Base-by-base conservation (phyloP, 2,113 vertebrate species). In the Xiphophorus hellerii region DNA sequence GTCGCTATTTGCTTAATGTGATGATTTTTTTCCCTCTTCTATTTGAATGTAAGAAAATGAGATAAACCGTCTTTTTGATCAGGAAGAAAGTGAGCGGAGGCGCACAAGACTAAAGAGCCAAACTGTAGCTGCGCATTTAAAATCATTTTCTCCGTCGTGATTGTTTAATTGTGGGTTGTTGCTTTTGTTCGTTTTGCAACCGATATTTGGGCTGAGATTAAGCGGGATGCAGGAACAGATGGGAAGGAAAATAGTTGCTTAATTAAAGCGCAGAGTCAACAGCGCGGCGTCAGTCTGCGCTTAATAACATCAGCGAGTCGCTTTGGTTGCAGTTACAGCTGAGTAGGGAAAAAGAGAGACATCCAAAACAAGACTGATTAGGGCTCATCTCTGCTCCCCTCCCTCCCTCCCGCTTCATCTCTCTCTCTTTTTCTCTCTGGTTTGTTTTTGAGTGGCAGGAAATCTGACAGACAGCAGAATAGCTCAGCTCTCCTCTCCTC, bases 191-290 rank as follows among this genome's bases (percentile, higher is more conserved):
- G 4, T 51, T 51, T 51, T 51, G 48, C 48, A 51, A 51, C 48
- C 48, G 25, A 58, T 58, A n/a, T 42, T 37, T 44, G 64, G 76
- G 1, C 61, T 37, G 62, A 77, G 69, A 15, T 44, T 30, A 74
- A 72, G 84, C 35, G 73, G 73, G 76, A 79, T 84, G 81, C 77
- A 66, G 80, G 60, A 93, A 92, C 92, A 93, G 92, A 93, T 93
- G 92, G 91, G 87, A 85, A 79, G 83, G 76, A 65, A 90, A 91
- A 90, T 85, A 87, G 85, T 87, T 77, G 25, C 77, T 93, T 91
- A 92, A 93, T 93, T 93, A 93, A 93, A 93, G 68, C 77, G 87
- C 76, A 74, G 90, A 87, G 90, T 93, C 88, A 84, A 88, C 90
- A 84, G 85, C 78, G 4, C 79, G 74, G 81, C 17, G 80, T 75